A percentile compares a stretch with the other conserved stretches of the same genome.
Evolutionary conservation across 2,888 invertebrate genomes (phyloP).

Genomic region (Busseola fusca): DNA sequence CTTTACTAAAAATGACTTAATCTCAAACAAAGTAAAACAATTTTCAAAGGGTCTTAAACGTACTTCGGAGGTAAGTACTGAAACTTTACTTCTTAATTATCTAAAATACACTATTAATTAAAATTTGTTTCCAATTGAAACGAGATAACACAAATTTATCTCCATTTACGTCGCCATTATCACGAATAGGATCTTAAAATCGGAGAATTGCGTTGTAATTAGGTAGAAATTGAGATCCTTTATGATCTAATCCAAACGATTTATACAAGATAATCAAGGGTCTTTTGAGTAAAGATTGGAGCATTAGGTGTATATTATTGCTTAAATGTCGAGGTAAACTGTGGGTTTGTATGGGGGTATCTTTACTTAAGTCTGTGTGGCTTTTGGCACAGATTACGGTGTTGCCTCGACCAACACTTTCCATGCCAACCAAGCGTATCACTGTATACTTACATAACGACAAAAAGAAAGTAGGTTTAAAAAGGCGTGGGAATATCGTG

Average conservation of each 20-base stretch:
- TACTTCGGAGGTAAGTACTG: not conserved
- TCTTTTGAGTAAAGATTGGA: constrained; percentile 25
- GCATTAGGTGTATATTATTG: constrained; percentile 28
- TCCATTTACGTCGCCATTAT: constrained; percentile 37
- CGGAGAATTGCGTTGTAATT: constrained; percentile 36
- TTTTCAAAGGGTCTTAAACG: not conserved
- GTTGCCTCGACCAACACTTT: not conserved
- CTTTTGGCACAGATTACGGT: not conserved
- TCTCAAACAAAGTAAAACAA: not conserved
- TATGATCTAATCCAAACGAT: constrained; percentile 39
- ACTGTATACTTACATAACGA: not conserved
- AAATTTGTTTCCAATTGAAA: constrained; percentile 26
- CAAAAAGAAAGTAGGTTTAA: not conserved
- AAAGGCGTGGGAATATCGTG: not conserved
- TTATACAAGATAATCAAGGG: constrained; percentile 47
- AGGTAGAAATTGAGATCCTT: constrained; percentile 47
- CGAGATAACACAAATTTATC: constrained; percentile 40
- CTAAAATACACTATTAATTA: constrained; percentile 41
- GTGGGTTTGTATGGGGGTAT: not conserved
- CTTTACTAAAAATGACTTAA: not conserved
- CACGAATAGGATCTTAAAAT: constrained; percentile 42
- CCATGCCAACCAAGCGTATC: not conserved
- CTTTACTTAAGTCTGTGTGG: not conserved
- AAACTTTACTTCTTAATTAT: constrained; percentile 19
- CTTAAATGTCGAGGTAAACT: not conserved